A percentile compares a stretch with the other conserved stretches of the same genome.
These are phyloP conservation scores for Tricholauxania praeusta DNA, from an alignment of 2,888 invertebrate genomes.

Conservation along the genomic window DNA sequence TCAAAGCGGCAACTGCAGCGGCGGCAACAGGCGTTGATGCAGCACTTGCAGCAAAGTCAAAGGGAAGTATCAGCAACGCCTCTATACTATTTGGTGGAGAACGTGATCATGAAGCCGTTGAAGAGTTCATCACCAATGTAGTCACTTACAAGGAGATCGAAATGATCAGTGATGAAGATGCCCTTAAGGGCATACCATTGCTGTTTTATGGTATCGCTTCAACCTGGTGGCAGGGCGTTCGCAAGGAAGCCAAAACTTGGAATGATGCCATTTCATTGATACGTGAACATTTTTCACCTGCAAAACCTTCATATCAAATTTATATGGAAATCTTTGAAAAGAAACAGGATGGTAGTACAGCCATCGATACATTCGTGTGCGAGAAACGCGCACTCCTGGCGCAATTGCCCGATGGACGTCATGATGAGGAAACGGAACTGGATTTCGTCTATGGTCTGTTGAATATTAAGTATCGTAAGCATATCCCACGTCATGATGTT, in stretches of 20 bases:
- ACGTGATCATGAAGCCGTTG: conserved; percentile 61
- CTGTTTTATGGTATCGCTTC: conserved; percentile 59
- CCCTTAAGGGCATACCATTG: conserved; percentile 60
- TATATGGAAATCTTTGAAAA: conserved; percentile 63
- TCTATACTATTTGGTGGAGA: conserved; percentile 55
- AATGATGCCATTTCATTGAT: conserved; percentile 59
- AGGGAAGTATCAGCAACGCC: conserved; percentile 60
- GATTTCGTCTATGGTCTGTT: conserved; percentile 63
- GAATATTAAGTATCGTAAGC: conserved; percentile 61
- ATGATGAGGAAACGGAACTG: conserved; percentile 60
- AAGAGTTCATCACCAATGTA: conserved; percentile 60
- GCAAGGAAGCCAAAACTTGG: conserved; percentile 63
- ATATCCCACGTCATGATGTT: conserved; percentile 57
- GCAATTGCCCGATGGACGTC: conserved; percentile 62
- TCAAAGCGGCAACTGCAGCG: conserved; percentile 46
- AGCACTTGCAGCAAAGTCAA: conserved; percentile 45
- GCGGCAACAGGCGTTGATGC: conserved; percentile 38
- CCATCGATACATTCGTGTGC: conserved; percentile 62
- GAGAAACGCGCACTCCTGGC: conserved; percentile 63
- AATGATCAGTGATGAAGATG: conserved; percentile 60
- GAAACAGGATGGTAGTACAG: conserved; percentile 53
- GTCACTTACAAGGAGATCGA: conserved; percentile 62
- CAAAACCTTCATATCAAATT: conserved; percentile 62
- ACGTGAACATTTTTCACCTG: conserved; percentile 63
- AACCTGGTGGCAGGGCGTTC: conserved; percentile 65